These are phyloP conservation scores for Rhaphigaster nebulosa DNA, from an alignment of 2,888 invertebrate species.

Conservation along the genomic window DNA sequence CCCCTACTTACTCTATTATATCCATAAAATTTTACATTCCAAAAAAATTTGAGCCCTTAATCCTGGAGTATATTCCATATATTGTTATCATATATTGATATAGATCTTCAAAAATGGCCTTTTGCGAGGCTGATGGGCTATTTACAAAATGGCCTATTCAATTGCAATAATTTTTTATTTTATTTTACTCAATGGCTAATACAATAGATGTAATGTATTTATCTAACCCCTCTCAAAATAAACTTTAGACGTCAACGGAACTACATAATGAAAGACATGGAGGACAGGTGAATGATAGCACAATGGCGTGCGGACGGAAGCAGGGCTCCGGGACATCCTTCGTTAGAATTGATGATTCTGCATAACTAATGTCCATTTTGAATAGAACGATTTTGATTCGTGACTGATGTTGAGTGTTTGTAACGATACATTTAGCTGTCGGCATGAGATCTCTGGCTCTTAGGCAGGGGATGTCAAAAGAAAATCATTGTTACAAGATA, in stretches of 20 bases:
- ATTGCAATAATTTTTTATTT: no score
- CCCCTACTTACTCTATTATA: no score
- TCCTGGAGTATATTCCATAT: no score
- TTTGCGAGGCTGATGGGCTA: no score
- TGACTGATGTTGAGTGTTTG: neutral
- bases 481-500: neutral
- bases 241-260: neutral
- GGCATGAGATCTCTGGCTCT: neutral
- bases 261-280: neutral
- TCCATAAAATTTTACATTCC: no score
- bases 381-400: neutral
- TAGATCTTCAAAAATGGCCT: no score
- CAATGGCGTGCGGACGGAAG: conserved; percentile 26
- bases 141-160: no score
- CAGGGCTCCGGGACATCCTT: neutral
- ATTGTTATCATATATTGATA: no score
- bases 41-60: no score
- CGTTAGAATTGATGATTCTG: conserved; percentile 37
- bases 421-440: neutral
- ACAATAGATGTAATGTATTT: neutral
- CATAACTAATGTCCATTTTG: conserved; percentile 10
- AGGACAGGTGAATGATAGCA: conserved; percentile 1
- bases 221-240: neutral
- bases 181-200: no score
- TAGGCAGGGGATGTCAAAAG: neutral